phyloP scores from a whole-genome alignment of 64 coral and sea anemone genomes.

The Platygyra sinensis region DNA sequence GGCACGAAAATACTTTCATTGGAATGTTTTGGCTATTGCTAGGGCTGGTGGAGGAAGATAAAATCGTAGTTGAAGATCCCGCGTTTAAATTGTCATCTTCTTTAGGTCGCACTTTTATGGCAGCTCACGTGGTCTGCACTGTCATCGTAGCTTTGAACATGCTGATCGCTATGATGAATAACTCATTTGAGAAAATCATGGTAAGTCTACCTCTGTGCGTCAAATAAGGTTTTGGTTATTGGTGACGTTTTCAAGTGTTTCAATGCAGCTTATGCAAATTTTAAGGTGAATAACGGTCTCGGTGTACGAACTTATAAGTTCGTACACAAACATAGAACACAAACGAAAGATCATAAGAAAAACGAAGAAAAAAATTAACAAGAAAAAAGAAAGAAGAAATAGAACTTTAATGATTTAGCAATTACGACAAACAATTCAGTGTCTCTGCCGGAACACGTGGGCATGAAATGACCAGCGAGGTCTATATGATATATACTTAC shows the following conservation, averaged over 20 bases:
- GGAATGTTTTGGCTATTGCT: neutral
- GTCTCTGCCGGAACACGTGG: too few relatives aligned
- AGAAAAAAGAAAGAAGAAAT: too few relatives aligned
- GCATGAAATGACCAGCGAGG: too few relatives aligned
- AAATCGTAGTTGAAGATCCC: neutral
- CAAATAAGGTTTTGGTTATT: neutral
- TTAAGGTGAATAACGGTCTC: too few relatives aligned
- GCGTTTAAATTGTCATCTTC: neutral
- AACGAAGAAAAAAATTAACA: neutral
- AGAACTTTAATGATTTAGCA: too few relatives aligned
- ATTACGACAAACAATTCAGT: too few relatives aligned
- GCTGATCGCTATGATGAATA: conserved; percentile 4
- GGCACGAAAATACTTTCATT: neutral
- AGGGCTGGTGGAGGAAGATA: neutral
- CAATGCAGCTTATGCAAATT: too few relatives aligned
- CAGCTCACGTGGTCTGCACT: neutral
- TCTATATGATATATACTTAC: too few relatives aligned
- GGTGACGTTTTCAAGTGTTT: too few relatives aligned
- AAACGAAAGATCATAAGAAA: neutral
- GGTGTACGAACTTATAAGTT: too few relatives aligned
- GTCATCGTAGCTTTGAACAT: neutral
- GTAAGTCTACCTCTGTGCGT: neutral
- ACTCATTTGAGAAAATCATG: neutral
- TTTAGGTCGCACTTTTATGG: neutral
- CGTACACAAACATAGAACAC: too few relatives aligned